These are phyloP conservation scores for Tillus elongatus DNA, from an alignment of 2,888 invertebrate species.

Conservation along the genomic window DNA sequence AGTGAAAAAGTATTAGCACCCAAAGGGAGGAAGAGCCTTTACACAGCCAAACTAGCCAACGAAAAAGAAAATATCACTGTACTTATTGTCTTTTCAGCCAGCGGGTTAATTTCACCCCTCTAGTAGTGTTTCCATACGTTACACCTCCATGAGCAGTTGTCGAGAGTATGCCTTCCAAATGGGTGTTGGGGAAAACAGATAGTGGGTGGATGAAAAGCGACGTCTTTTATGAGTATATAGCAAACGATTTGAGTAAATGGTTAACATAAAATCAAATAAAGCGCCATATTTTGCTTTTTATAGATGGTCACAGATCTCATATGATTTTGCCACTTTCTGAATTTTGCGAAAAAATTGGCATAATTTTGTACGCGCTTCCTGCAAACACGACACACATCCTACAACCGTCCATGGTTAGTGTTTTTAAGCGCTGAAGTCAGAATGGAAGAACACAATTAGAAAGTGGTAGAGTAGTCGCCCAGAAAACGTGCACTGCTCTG, in stretches of 20 bases:
- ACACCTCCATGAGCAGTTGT: no score
- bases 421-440: no score
- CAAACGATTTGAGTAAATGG: constrained; percentile 18
- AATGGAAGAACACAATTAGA: no score
- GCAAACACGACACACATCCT: no score
- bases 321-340: no score
- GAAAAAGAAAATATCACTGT: constrained; percentile 18
- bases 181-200: constrained; percentile 18
- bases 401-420: no score
- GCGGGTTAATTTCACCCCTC: constrained; percentile 12
- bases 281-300: constrained; percentile 22
- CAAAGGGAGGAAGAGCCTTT: constrained; percentile 12
- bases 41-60: constrained; percentile 11
- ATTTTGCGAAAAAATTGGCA: no score
- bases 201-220: constrained; percentile 22
- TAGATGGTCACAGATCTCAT: no score
- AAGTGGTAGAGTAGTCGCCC: background rate
- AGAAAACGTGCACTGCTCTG: background rate
- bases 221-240: no score
- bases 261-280: constrained; percentile 13
- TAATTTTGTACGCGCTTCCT: no score
- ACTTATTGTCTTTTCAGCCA: constrained; percentile 13
- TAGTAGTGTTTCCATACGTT: constrained; percentile 16
- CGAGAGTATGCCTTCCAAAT: constrained; percentile 14
- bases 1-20: no score